Base-by-base conservation (phyloP, 2,113 vertebrate species). In the Megaceryle torquata region DNA sequence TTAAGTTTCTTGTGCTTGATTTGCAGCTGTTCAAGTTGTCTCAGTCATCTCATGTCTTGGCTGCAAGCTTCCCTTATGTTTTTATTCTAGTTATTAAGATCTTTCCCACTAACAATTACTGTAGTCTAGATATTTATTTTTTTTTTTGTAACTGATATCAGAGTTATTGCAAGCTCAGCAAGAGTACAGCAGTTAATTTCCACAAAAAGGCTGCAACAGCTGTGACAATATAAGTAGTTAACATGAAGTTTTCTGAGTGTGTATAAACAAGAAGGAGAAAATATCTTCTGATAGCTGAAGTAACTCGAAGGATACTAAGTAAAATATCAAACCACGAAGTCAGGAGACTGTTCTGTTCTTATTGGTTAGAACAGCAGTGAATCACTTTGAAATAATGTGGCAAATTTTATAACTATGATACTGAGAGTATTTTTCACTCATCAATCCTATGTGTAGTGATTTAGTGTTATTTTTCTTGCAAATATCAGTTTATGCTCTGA, bases 81-180 rank as follows among this genome's bases (percentile, higher is more conserved):
- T 61, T 69, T 75, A 44, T 48, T 54, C 11, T 72, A 81, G 20
- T 16, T 84, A 5, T 8, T 18, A 85, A 28, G 35, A 29, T 82
- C 37, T 41, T 22, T 86, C 17, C 35, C 28, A 20, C 29, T 72
- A 41, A 26, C 39, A 28, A 25, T 64, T 85, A 25, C 11, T 68
- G 85, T 70, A 19, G 68, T 80, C 48, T 53, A 75, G 11, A 51
- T 10, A 24, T 51, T 13, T n/a, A 19, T 22, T 3, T 10, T 33
- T 53, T 78, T 88, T 86, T 94, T 60, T 71, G 21, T 72, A 82
- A 69, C 60, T 76, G 20, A 88, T 97, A 72, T 67, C 63, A 82
- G 39, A 20, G 77, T 63, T 88, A 69, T 1, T 95, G 44, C 46
- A 94, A 90, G 35, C 29, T 95, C 48, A 85, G 35, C 74, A 84